Base-by-base conservation (phyloP, 2,888 invertebrate species). In the Agrochola litura region DNA sequence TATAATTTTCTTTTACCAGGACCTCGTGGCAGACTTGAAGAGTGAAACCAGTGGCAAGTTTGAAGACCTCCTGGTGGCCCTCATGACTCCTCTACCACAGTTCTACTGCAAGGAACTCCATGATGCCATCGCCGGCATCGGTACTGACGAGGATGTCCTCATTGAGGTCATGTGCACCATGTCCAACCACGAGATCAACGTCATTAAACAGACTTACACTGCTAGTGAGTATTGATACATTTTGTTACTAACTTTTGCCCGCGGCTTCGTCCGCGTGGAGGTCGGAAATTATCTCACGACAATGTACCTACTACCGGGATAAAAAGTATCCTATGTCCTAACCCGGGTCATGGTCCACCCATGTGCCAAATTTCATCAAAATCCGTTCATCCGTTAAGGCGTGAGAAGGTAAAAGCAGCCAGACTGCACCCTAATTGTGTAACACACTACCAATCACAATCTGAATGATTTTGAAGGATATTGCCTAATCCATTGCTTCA, bases 11-110 rank as follows among this genome's bases (percentile, higher is more conserved):
- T 76, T 81, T 86, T 85, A 70, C 30, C 90, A 98, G 97, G 98
- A 98, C 91, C 96, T 99, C 46, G 97, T 98, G 67, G 98, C 98
- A 63, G 98, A 99, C 88, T 95, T 99, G 88, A 99, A 98, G 94
- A 98, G 98, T 88, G 99, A 99, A 95, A 97, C 99, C 37, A 98
- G 98, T 88, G 99, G 99, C 6, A 98, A 98, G 90, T 99, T 99
- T 92, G 98, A 99, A 91, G 98, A 98, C 81, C 97, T 98, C 0
- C 92, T 99, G 0, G 96, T 99, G 12, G 98, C 98, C 0, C 94
- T 99, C 81, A 98, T 99, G 98, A 98, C 98, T 43, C 98, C 98
- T 0, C 96, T 98, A 64, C 98, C 98, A 0, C 98, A 99, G 91
- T 99, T 97, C 94, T 98, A 99, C 92, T 98, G 98, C 9, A 98